A percentile compares a stretch with the other conserved stretches of the same genome.
These are phyloP conservation scores for Agrochola macilenta DNA, from an alignment of 2,888 invertebrate species.

Conservation along the genomic window DNA sequence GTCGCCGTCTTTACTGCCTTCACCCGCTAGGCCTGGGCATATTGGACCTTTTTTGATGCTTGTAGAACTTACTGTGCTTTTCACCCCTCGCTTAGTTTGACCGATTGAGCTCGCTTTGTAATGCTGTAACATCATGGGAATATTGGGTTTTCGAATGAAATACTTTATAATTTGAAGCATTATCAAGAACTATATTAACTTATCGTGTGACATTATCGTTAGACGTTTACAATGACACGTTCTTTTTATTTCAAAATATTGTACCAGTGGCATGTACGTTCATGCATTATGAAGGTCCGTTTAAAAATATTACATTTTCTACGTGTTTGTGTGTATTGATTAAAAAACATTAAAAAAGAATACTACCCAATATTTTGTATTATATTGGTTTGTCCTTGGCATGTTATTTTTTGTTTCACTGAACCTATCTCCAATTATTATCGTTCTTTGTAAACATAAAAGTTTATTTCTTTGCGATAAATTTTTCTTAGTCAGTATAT, in stretches of 20 bases:
- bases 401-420: background rate
- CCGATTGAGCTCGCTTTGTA: conserved; percentile 51
- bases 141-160: conserved; percentile 36
- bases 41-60: background rate
- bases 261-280: background rate
- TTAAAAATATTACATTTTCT: background rate
- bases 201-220: conserved; percentile 1
- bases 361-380: background rate
- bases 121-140: conserved; percentile 60
- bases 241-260: background rate
- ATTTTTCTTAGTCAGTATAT: background rate
- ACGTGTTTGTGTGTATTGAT: no score
- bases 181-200: conserved; percentile 26
- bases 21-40: background rate
- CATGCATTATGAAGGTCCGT: background rate
- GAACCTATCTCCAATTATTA: background rate
- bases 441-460: background rate
- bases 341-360: no score
- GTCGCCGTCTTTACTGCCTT: background rate
- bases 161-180: conserved; percentile 66
- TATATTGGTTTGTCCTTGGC: background rate
- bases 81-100: conserved; percentile 33
- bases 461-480: background rate
- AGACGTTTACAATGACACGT: conserved; percentile 20
- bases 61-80: background rate